Evolutionary conservation across 1,140 invertebrate species (phyloP).

Genomic region (Carposina sasakii): DNA sequence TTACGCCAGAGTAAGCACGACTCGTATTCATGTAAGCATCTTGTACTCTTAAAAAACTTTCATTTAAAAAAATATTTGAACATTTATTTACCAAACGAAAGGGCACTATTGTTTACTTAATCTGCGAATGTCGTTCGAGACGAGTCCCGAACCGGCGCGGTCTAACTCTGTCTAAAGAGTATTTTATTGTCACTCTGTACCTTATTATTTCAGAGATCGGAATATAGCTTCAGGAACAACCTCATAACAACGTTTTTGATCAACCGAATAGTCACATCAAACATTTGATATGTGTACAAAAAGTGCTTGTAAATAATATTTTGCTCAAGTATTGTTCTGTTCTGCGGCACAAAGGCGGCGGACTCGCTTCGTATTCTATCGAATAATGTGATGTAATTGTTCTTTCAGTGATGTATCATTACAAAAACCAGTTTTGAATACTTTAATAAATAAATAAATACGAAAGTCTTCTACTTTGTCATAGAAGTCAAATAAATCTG

Average conservation of each 20-base stretch:
- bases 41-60: constrained; percentile 39
- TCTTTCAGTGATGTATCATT: too few relatives aligned
- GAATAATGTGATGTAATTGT: too few relatives aligned
- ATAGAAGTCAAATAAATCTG: too few relatives aligned
- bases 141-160: too few relatives aligned
- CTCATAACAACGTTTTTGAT: too few relatives aligned
- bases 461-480: too few relatives aligned
- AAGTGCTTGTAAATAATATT: constrained; percentile 22
- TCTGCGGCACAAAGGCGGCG: too few relatives aligned
- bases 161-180: constrained; percentile 22
- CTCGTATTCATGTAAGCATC: constrained; percentile 17
- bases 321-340: constrained; percentile 37
- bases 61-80: constrained; percentile 38
- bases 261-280: too few relatives aligned
- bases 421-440: too few relatives aligned
- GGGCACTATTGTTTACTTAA: constrained; percentile 2
- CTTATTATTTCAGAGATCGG: constrained; percentile 7
- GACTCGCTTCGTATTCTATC: too few relatives aligned
- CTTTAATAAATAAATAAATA: too few relatives aligned
- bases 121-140: neutral
- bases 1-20: constrained; percentile 32
- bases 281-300: constrained; percentile 35
- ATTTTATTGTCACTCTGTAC: constrained; percentile 25
- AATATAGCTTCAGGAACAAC: constrained; percentile 1
- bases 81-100: constrained; percentile 19